Conservation (phyloP, 2,888 invertebrate genomes). For the Digitonthophagus gazella region DNA sequence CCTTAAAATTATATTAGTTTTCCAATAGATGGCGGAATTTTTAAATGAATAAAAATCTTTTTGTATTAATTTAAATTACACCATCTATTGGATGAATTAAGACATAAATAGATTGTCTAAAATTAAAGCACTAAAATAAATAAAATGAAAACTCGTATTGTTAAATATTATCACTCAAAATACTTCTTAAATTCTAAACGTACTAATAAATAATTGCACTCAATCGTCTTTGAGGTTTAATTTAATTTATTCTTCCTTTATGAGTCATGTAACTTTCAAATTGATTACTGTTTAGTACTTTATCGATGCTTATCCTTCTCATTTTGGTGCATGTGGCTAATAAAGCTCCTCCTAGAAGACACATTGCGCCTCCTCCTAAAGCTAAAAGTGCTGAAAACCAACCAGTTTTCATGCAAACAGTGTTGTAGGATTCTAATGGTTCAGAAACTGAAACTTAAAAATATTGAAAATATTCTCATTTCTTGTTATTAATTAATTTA, state of each 20-base stretch:
- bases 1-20: too few relatives aligned
- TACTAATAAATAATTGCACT: slow-evolving; percentile 14
- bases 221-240: not conserved
- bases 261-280: slow-evolving; percentile 53
- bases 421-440: slow-evolving; percentile 43
- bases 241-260: slow-evolving; percentile 49
- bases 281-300: slow-evolving; percentile 45
- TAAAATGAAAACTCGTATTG: slow-evolving; percentile 4
- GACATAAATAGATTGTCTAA: not conserved
- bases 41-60: too few relatives aligned
- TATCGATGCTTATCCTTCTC: slow-evolving; percentile 56
- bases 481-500: not conserved
- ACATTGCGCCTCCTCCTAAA: slow-evolving; percentile 55
- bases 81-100: not conserved
- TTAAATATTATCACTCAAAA: slow-evolving; percentile 22
- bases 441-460: slow-evolving; percentile 15
- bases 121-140: slow-evolving; percentile 10
- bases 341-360: slow-evolving; percentile 69
- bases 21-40: too few relatives aligned
- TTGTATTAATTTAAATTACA: slow-evolving; percentile 1
- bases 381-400: slow-evolving; percentile 56
- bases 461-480: not conserved
- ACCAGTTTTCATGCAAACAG: slow-evolving; percentile 52
- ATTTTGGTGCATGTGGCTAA: slow-evolving; percentile 75
- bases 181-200: not conserved